phyloP scores from a whole-genome alignment of 92 coral and sea anemone species.

The Palythoa grandiflora region DNA sequence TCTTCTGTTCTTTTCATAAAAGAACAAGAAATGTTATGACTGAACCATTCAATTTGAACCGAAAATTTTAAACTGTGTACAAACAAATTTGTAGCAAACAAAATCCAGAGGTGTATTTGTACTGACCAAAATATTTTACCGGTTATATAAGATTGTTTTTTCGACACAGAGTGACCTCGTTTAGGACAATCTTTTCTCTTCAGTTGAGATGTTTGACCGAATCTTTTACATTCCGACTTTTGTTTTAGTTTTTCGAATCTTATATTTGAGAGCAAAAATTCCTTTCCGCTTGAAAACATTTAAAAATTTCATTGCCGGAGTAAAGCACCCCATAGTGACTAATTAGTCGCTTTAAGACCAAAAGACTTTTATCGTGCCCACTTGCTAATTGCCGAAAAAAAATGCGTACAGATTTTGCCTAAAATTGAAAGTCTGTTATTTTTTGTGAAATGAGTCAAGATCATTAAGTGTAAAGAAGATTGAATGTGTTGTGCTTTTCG shows the following conservation, averaged over 20 bases:
- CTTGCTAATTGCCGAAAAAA: constrained; percentile 34
- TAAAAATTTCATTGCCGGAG: constrained; percentile 33
- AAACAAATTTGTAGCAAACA: not conserved
- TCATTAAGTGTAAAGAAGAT: constrained; percentile 22
- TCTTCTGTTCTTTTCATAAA: constrained; percentile 69
- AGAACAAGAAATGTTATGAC: constrained; percentile 56
- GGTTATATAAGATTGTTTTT: not conserved
- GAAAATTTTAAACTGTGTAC: not conserved
- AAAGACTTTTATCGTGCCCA: constrained; percentile 28
- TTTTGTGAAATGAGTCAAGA: constrained; percentile 2
- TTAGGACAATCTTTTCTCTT: not conserved
- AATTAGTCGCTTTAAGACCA: constrained; percentile 31
- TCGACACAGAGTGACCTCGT: not conserved
- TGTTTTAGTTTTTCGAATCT: not conserved
- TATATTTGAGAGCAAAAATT: not conserved
- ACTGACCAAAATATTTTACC: too few relatives aligned
- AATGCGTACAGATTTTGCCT: constrained; percentile 27
- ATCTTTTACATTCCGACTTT: not conserved
- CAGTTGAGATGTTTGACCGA: not conserved
- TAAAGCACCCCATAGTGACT: constrained; percentile 38
- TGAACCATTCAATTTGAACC: constrained; percentile 58
- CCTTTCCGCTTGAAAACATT: constrained; percentile 14
- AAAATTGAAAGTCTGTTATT: constrained; percentile 14
- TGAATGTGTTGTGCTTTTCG: constrained; percentile 17
- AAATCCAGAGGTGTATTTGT: not conserved